Conservation (phyloP, 2,888 invertebrate species). For the Sphaeridia pumilis region DNA sequence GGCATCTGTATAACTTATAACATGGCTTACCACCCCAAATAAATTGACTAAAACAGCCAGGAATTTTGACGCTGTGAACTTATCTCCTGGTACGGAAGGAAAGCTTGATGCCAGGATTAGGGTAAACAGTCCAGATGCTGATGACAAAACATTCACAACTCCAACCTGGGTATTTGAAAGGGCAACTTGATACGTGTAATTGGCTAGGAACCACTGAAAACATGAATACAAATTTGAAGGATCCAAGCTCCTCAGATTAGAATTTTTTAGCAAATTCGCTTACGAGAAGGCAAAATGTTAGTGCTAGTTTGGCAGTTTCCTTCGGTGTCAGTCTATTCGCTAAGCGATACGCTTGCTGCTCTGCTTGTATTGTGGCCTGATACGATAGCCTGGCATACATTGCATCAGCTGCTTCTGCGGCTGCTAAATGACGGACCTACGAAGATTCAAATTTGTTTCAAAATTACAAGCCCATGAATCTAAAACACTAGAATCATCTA, state of each 20-base stretch:
- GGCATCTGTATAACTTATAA: no score
- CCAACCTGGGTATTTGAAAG: conserved; percentile 70
- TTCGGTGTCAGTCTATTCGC: conserved; percentile 63
- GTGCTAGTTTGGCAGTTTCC: conserved; percentile 68
- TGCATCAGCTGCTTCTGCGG: conserved; percentile 83
- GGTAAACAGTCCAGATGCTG: conserved; percentile 79
- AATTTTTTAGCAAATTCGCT: conserved; percentile 37
- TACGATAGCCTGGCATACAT: conserved; percentile 86
- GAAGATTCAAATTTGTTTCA: no score
- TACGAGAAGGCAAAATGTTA: conserved; percentile 75
- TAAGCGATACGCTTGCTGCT: conserved; percentile 60
- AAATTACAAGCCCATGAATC: no score
- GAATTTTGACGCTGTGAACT: conserved; percentile 73
- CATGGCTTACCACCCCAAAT: conserved; percentile 64
- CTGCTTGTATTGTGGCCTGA: conserved; percentile 74
- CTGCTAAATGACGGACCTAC: conserved; percentile 82
- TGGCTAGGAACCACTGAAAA: conserved; percentile 86
- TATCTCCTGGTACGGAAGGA: conserved; percentile 68
- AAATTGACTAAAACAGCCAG: conserved; percentile 67
- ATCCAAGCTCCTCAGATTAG: no score
- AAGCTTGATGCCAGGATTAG: conserved; percentile 74
- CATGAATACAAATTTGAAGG: no score
- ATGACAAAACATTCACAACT: conserved; percentile 77
- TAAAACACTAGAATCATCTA: neutral
- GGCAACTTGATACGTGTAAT: conserved; percentile 83